These are phyloP conservation scores for Xenotilapia caudafasciata DNA, from an alignment of 2,113 vertebrate species.

Conservation along the genomic window DNA sequence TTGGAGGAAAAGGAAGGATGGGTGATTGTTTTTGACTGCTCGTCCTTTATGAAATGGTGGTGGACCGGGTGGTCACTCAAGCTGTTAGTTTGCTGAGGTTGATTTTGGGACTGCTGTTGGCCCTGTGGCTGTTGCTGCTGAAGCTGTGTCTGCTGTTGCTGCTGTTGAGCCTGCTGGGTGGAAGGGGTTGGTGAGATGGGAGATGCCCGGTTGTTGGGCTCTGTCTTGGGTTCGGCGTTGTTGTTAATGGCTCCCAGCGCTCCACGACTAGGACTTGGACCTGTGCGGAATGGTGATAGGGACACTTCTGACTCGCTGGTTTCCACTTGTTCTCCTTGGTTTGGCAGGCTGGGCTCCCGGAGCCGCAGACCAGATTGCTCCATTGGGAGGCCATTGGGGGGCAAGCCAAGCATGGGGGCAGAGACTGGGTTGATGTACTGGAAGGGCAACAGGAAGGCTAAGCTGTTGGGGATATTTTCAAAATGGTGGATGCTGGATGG, in stretches of 20 bases:
- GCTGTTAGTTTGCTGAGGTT: conserved; percentile 71
- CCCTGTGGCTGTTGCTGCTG: conserved; percentile 78
- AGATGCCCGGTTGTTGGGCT: conserved; percentile 83
- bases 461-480: conserved; percentile 97
- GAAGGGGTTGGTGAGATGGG: conserved; percentile 72
- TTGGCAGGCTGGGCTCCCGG: conserved; percentile 85
- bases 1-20: conserved; percentile 84
- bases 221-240: conserved; percentile 90
- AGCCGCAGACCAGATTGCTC: conserved; percentile 90
- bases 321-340: conserved; percentile 89
- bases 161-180: conserved; percentile 65
- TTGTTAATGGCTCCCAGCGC: conserved; percentile 83
- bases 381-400: conserved; percentile 89
- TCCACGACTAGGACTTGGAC: conserved; percentile 86
- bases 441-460: conserved; percentile 96
- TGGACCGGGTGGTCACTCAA: conserved; percentile 78
- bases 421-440: conserved; percentile 98
- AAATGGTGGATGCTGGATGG: conserved; percentile 99
- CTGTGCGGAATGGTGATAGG: conserved; percentile 85
- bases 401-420: conserved; percentile 90
- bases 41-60: conserved; percentile 83
- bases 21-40: conserved; percentile 80
- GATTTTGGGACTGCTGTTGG: conserved; percentile 60
- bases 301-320: conserved; percentile 97
- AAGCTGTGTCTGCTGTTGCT: conserved; percentile 75